A percentile compares a stretch with the other conserved stretches of the same genome.
Evolutionary conservation across 2,888 invertebrate genomes (phyloP).

Genomic region (Drepanosiphum platanoidis): DNA sequence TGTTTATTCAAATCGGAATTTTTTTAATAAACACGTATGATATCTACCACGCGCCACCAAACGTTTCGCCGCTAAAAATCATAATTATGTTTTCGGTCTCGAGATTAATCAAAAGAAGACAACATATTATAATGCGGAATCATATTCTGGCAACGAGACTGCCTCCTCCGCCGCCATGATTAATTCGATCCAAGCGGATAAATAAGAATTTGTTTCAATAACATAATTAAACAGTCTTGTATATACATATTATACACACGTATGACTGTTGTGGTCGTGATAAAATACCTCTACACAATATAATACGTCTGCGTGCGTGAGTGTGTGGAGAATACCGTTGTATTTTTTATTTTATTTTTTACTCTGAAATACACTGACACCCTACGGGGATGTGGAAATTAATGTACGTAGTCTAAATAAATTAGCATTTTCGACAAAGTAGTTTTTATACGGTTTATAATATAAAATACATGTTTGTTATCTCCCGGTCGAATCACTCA

Average conservation of each 20-base stretch:
- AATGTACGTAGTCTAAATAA: slow-evolving; percentile 50
- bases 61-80: neutral
- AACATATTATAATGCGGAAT: no score
- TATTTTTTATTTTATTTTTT: neutral
- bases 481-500: slow-evolving; percentile 15
- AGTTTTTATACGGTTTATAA: slow-evolving; percentile 6
- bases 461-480: slow-evolving; percentile 43
- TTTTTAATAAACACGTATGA: no score
- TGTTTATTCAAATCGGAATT: no score
- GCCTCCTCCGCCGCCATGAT: neutral
- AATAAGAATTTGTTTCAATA: slow-evolving; percentile 24
- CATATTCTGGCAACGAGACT: neutral
- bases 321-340: neutral
- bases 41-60: no score
- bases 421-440: slow-evolving; percentile 59
- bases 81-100: no score
- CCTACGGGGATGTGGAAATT: slow-evolving; percentile 40
- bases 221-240: slow-evolving; percentile 12
- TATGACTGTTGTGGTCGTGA: neutral
- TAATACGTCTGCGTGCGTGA: no score
- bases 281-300: neutral
- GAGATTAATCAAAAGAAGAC: neutral
- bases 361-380: neutral
- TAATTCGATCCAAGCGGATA: neutral
- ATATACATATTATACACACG: neutral